Conservation (phyloP, 1,140 invertebrate genomes). For the Leptinotarsa undecemlineata region DNA sequence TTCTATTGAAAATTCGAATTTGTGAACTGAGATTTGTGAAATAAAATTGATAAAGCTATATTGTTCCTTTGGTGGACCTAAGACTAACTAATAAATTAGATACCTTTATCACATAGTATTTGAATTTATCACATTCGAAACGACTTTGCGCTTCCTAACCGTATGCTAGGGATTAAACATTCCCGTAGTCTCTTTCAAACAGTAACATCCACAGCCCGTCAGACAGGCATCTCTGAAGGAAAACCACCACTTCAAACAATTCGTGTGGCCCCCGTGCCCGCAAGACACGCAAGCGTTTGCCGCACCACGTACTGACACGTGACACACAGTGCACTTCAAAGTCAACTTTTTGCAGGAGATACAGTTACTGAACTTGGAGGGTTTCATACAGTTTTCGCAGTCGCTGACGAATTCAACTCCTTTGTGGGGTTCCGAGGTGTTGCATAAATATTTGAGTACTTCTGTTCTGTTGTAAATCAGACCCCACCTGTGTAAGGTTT, state of each 20-base stretch:
- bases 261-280: slow-evolving; percentile 88
- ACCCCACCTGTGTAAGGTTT: slow-evolving; percentile 81
- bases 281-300: slow-evolving; percentile 83
- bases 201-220: slow-evolving; percentile 88
- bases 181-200: slow-evolving; percentile 68
- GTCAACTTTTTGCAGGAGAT: slow-evolving; percentile 47
- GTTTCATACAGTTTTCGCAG: slow-evolving; percentile 71
- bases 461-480: slow-evolving; percentile 80
- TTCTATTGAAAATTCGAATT: no score
- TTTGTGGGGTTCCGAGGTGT: slow-evolving; percentile 62
- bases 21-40: no score
- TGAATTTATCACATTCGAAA: slow-evolving; percentile 13
- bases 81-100: neutral
- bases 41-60: no score
- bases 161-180: slow-evolving; percentile 33
- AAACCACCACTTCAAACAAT: slow-evolving; percentile 84
- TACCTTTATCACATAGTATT: slow-evolving; percentile 24
- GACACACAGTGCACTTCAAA: slow-evolving; percentile 78
- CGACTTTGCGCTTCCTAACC: neutral
- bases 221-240: slow-evolving; percentile 67
- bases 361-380: slow-evolving; percentile 69
- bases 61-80: neutral
- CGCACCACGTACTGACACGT: slow-evolving; percentile 80
- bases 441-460: slow-evolving; percentile 77
- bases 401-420: slow-evolving; percentile 78